Evolutionary conservation across 2,797 vertebrate species (phyloP).

Genomic region (Acipenser transmontanus): DNA sequence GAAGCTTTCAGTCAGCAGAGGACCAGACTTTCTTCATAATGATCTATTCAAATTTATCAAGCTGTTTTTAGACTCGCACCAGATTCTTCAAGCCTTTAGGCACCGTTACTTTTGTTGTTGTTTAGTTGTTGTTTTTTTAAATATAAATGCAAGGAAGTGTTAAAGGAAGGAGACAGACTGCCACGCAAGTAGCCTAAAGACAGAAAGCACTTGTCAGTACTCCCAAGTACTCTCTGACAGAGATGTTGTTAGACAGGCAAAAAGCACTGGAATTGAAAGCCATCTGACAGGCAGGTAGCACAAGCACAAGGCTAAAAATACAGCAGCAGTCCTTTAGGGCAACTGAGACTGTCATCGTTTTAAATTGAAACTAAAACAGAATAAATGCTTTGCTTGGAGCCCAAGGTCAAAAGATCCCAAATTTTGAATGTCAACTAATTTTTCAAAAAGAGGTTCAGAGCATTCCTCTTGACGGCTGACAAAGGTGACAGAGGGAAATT

Average conservation of each 20-base stretch:
- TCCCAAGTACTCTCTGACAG: constrained; percentile 37
- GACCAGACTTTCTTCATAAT: not conserved
- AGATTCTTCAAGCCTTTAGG: constrained; percentile 25
- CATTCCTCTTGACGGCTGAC: constrained; percentile 30
- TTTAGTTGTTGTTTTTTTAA: constrained; percentile 12
- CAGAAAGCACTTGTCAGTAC: constrained; percentile 35
- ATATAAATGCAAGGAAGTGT: constrained; percentile 26
- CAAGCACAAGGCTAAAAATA: no score
- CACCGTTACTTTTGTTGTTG: constrained; percentile 1
- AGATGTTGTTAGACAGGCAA: constrained; percentile 10
- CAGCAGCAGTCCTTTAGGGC: constrained; percentile 36
- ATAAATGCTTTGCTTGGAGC: constrained; percentile 12
- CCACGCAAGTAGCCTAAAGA: constrained; percentile 32
- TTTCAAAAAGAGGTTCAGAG: constrained; percentile 27
- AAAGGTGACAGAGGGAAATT: constrained; percentile 31
- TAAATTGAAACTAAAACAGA: constrained; percentile 37
- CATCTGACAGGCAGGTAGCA: no score
- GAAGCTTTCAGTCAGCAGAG: not conserved
- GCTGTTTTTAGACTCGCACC: constrained; percentile 21
- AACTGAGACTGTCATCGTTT: constrained; percentile 38
- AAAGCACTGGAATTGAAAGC: no score
- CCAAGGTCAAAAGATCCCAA: constrained; percentile 28
- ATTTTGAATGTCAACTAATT: constrained; percentile 34
- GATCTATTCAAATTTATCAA: not conserved
- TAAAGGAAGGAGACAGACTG: constrained; percentile 33